Conservation (phyloP, 2,797 vertebrate species). For the Otolemur crassicaudatus region DNA sequence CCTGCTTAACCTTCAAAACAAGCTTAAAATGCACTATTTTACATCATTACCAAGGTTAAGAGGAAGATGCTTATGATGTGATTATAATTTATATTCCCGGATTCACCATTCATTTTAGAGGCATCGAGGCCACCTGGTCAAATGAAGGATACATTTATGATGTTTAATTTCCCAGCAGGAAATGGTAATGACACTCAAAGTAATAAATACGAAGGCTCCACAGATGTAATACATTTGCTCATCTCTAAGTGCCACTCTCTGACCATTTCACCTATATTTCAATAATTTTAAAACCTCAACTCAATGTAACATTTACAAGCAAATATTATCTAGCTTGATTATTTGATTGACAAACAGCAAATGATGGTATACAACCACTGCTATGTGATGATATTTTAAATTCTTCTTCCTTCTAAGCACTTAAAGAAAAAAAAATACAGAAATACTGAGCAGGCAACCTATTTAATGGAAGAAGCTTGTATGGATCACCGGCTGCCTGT, state of each 20-base stretch:
- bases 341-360: background rate
- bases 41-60: conserved; percentile 5
- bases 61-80: background rate
- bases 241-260: conserved; percentile 47
- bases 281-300: background rate
- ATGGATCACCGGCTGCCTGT: background rate
- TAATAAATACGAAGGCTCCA: background rate
- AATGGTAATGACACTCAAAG: background rate
- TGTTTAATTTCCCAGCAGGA: conserved; percentile 35
- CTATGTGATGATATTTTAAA: background rate
- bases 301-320: background rate
- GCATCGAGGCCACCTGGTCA: background rate
- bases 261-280: background rate
- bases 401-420: background rate
- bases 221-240: background rate
- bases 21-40: conserved; percentile 20
- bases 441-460: background rate
- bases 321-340: background rate
- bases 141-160: conserved; percentile 15
- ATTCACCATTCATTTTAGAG: background rate
- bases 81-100: background rate
- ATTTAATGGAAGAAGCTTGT: background rate
- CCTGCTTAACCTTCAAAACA: conserved; percentile 42
- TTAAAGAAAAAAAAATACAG: background rate
- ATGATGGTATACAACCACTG: background rate